Base-by-base conservation (phyloP, 2,888 invertebrate genomes). In the Eustalomyia histrio region DNA sequence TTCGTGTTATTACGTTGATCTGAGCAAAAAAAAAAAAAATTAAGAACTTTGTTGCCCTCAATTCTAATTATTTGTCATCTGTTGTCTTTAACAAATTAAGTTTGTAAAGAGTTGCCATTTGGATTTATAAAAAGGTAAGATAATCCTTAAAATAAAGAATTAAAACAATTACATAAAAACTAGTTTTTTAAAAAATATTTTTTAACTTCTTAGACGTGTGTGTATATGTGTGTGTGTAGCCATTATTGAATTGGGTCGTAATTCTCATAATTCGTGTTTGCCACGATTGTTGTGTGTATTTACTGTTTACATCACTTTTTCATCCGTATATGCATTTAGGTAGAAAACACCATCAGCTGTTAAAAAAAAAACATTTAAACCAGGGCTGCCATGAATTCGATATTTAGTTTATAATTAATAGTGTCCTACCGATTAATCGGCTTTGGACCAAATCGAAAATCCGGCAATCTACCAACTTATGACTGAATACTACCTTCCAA, bases 261-360 rank as follows among this genome's bases (percentile, higher is more conserved):
- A 73, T 75, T 74, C 75, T 75, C 65, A 80, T 71, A 75, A 71
- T 75, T 80, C 80, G 76, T 76, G 43, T 73, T 72, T 80, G 80
- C 76, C 76, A 80, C 76, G 80, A 80, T 76, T 76, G 76, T 76
- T 80, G 67, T 80, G 63, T 80, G 76, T 80, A 80, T 80, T 72
- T 76, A 80, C 63, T 80, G 72, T 80, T 76, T 76, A 80, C 76
- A 80, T 68, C 63, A 58, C 33, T 63, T 52, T n/a, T 50, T 43
- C 21, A 53, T 72, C 39, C 58, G 71, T 72, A n/a, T 76, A 50
- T 78, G 61, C 61, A 67, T 73, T 67, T 55, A 73, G 78, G 67
- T 73, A 79, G 67, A 73, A 61, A 67, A 73, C 50, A 67, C 0
- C 16, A 79, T 53, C 78, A 79, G 78, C 78, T 79, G 78, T 47